Conservation (phyloP, 2,113 vertebrate genomes). For the Nipponia nippon region DNA sequence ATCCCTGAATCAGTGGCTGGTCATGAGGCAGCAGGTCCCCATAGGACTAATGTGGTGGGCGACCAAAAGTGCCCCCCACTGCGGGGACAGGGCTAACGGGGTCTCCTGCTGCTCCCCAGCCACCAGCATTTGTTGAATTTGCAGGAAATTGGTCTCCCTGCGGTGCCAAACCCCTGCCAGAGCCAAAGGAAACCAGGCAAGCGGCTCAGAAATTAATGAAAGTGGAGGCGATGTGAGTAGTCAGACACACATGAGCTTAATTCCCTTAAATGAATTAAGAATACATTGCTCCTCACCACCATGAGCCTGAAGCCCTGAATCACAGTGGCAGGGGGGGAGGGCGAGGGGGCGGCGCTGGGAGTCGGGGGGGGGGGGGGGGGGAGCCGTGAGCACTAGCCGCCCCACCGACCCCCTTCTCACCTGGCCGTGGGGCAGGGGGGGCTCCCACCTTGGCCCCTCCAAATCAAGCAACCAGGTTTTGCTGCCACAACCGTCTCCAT, state of each 20-base stretch:
- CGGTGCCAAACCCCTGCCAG: not conserved
- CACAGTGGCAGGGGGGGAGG: not conserved
- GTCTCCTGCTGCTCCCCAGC: not conserved
- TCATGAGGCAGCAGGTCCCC: not conserved
- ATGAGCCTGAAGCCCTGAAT: not conserved
- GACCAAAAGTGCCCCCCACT: not conserved
- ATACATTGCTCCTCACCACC: not conserved
- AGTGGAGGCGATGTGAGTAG: not conserved
- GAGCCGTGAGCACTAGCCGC: not conserved
- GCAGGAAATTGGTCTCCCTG: not conserved
- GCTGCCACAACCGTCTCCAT: fast-evolving
- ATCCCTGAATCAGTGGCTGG: not conserved
- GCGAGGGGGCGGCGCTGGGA: too few species aligned
- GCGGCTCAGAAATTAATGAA: not conserved
- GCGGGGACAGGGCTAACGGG: fast-evolving
- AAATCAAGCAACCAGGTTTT: not conserved
- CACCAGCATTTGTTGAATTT: not conserved
- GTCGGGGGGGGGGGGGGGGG: too few species aligned
- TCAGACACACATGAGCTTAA: slow-evolving; percentile 18
- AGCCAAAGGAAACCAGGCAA: not conserved
- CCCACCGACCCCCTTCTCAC: not conserved
- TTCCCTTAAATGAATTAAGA: slow-evolving; percentile 32
- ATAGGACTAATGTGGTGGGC: not conserved
- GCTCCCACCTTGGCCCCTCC: not conserved
- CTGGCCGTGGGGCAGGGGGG: fast-evolving